Evolutionary conservation across 2,888 invertebrate species (phyloP).

Genomic region (Apantesis nais): DNA sequence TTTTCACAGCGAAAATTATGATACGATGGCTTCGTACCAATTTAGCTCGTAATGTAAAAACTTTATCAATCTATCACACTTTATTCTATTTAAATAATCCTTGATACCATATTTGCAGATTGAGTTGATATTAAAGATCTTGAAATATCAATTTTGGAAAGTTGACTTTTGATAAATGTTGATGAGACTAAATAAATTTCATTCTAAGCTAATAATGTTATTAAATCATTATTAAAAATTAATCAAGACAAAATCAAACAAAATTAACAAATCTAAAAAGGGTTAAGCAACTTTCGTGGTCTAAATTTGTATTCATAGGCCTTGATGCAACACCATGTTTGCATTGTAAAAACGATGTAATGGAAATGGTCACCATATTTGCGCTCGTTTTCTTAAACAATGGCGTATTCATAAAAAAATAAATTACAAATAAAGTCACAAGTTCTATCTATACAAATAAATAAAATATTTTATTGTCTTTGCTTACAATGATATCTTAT

Average conservation of each 20-base stretch:
- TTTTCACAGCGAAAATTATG: slow-evolving; percentile 60
- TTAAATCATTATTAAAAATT: neutral
- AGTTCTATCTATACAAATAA: no score
- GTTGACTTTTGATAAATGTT: slow-evolving; percentile 9
- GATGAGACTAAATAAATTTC: neutral
- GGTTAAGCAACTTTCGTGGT: neutral
- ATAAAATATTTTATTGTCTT: no score
- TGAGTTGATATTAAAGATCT: neutral
- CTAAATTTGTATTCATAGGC: neutral
- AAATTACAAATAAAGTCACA: no score
- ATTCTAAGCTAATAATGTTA: neutral
- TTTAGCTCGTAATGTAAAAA: slow-evolving; percentile 40
- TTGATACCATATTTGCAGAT: slow-evolving; percentile 19
- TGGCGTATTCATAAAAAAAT: neutral
- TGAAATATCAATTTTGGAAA: slow-evolving; percentile 10
- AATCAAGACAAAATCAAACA: neutral
- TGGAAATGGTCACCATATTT: neutral
- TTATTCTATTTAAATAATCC: slow-evolving; percentile 24
- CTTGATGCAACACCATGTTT: neutral
- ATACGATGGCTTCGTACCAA: slow-evolving; percentile 40
- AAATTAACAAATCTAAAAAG: neutral
- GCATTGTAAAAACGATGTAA: no score
- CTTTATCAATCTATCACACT: slow-evolving; percentile 32
- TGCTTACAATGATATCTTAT: no score
- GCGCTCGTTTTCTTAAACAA: neutral